phyloP scores from a whole-genome alignment of 2,797 vertebrate species.

The Rhinoraja longicauda region DNA sequence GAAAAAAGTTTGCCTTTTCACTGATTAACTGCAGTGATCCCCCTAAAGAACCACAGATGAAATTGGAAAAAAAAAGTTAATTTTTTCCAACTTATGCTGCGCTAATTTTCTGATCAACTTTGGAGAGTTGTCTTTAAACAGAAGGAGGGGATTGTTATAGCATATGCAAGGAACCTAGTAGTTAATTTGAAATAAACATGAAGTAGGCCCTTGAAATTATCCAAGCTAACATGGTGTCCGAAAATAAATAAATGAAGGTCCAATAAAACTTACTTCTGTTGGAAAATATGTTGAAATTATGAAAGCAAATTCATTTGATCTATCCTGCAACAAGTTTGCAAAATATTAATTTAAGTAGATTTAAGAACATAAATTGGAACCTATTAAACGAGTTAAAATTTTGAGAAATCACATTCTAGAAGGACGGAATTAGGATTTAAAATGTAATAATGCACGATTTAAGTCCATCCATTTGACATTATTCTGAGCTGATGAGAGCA shows the following conservation, averaged over 20 bases:
- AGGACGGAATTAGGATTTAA: background rate
- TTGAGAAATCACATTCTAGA: slow-evolving; percentile 2
- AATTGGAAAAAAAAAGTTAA: background rate
- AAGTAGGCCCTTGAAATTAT: background rate
- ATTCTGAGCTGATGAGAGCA: background rate
- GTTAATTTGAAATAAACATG: background rate
- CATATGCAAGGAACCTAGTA: background rate
- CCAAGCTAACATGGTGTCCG: too few relatives aligned
- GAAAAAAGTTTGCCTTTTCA: background rate
- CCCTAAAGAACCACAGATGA: background rate
- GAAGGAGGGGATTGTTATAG: background rate
- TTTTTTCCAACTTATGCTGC: background rate
- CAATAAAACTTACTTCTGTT: background rate
- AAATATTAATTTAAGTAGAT: slow-evolving; percentile 5
- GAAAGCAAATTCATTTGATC: background rate
- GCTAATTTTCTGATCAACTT: background rate
- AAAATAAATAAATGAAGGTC: background rate
- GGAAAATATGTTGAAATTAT: slow-evolving; percentile 7
- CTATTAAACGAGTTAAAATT: background rate
- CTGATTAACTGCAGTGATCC: background rate
- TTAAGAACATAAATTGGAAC: background rate
- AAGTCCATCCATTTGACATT: background rate
- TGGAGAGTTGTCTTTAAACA: background rate
- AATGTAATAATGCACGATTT: slow-evolving; percentile 3
- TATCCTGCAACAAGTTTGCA: slow-evolving; percentile 7